These are phyloP conservation scores for Panagrolaimus sp. DNA, from an alignment of 1,140 invertebrate genomes.

Conservation along the genomic window DNA sequence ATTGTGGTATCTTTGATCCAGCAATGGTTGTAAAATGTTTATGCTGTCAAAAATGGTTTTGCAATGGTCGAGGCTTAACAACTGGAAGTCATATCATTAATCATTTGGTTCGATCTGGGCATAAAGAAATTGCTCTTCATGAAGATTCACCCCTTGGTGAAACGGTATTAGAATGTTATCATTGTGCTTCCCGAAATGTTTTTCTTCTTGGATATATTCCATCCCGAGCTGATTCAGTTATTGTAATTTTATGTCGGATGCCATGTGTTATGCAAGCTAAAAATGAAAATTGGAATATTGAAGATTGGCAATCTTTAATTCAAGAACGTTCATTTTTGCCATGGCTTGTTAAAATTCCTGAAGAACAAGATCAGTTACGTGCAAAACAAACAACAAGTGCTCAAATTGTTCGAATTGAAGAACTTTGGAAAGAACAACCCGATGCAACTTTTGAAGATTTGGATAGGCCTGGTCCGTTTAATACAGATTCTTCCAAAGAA, in stretches of 20 bases:
- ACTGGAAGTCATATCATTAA: constrained; percentile 98
- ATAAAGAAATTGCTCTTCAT: constrained; percentile 96
- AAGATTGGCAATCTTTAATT: constrained; percentile 96
- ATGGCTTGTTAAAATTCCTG: constrained; percentile 92
- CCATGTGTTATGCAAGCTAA: constrained; percentile 95
- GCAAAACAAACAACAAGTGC: constrained; percentile 89
- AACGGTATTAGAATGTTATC: constrained; percentile 95
- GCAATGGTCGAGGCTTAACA: constrained; percentile 94
- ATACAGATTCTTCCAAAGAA: too few relatives aligned
- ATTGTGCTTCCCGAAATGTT: constrained; percentile 88
- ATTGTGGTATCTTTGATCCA: constrained; percentile 97
- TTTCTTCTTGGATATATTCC: constrained; percentile 98
- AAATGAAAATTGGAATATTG: constrained; percentile 89
- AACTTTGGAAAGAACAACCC: constrained; percentile 77
- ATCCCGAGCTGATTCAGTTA: constrained; percentile 96
- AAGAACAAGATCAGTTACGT: constrained; percentile 86
- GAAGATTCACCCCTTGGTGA: constrained; percentile 93
- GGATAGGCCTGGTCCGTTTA: constrained; percentile 91
- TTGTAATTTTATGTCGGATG: constrained; percentile 92
- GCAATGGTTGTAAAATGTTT: constrained; percentile 96
- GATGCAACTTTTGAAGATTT: constrained; percentile 92
- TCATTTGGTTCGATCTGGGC: constrained; percentile 92
- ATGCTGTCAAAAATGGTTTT: constrained; percentile 98
- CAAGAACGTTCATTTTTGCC: constrained; percentile 87
- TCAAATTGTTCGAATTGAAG: constrained; percentile 95